Evolutionary conservation across 1,140 invertebrate species (phyloP), one percentile per base, ranked within the genome.

Genomic region (Carposina sasakii): DNA sequence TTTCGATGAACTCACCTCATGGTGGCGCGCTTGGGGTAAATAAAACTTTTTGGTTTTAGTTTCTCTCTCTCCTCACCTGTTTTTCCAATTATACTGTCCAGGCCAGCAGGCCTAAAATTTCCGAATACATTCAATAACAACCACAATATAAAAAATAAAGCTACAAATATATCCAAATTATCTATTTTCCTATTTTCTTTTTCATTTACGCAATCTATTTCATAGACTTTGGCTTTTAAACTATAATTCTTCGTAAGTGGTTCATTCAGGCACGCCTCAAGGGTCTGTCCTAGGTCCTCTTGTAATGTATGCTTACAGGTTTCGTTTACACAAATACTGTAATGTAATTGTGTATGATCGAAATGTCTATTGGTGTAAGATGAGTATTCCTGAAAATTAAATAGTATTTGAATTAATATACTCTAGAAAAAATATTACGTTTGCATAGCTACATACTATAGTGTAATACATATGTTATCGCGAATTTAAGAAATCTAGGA

Each of bases 241-340:
- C 44, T 24, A 12, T 64, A 64, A 5, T 66, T 46, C 12, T 28
- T 31, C 48, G 51, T 57, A 3, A 67, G 19, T 26, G 60, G 48
- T 16, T 67, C 42, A 34, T 71, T 71, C 4, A 67, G 47, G 48
- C 62, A 71, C 46, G 39, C 51, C 34, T 66, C 64, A 45, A 65
- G 39, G 39, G 31, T 13, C 0, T 37, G 5, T 17, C 5, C 40
- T 43, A 48, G 44, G 52, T 58, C 52, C 8, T 20, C 19, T 20
- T 45, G 41, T 54, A 22, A 55, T 41, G 31, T 33, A 10, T 62
- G 16, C 24, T 16, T 20, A 41, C 72, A 78, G 5, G 55, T 60
- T 12, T 62, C 39, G 3, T 59, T 57, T 5, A 72, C 45, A 42
- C 72, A 75, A 0, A 78, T 33, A 0, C 72, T 65, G 24, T 63